These are phyloP conservation scores for Trematocara zebra DNA, from an alignment of 2,113 vertebrate species.

Conservation along the genomic window DNA sequence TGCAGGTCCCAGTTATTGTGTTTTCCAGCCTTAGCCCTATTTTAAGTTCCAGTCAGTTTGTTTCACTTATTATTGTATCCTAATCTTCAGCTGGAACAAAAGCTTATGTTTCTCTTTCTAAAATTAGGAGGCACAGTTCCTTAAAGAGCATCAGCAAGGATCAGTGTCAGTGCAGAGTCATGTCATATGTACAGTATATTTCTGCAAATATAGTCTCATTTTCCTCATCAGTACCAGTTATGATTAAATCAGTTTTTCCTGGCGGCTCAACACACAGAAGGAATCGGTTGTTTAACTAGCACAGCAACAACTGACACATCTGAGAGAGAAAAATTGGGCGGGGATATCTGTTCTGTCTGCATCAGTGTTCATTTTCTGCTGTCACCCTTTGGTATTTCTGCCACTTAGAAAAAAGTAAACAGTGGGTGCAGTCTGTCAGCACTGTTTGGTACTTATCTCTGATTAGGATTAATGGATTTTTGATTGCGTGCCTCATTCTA, in stretches of 20 bases:
- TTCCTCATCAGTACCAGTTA: neutral
- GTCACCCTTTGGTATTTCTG: neutral
- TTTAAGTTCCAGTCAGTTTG: neutral
- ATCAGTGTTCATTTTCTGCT: neutral
- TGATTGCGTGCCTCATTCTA: slow-evolving; percentile 56
- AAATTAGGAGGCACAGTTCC: neutral
- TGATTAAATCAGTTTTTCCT: neutral
- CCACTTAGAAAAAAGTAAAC: slow-evolving; percentile 30
- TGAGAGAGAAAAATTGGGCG: neutral
- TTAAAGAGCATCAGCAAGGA: neutral
- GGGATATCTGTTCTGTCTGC: neutral
- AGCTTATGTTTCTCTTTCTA: neutral
- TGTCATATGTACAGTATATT: neutral
- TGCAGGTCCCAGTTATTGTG: neutral
- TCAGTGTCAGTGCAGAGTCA: neutral
- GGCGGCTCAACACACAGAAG: neutral
- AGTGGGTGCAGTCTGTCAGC: slow-evolving; percentile 2
- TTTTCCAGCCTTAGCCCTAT: neutral
- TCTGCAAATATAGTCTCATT: neutral
- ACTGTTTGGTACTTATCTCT: slow-evolving; percentile 31
- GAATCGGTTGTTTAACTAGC: neutral
- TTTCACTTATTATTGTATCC: neutral
- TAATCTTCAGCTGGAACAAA: neutral
- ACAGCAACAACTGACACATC: neutral
- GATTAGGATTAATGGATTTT: slow-evolving; percentile 71